These are phyloP conservation scores for Panagrolaimus sp. DNA, from an alignment of 1,140 invertebrate species.

Conservation along the genomic window DNA sequence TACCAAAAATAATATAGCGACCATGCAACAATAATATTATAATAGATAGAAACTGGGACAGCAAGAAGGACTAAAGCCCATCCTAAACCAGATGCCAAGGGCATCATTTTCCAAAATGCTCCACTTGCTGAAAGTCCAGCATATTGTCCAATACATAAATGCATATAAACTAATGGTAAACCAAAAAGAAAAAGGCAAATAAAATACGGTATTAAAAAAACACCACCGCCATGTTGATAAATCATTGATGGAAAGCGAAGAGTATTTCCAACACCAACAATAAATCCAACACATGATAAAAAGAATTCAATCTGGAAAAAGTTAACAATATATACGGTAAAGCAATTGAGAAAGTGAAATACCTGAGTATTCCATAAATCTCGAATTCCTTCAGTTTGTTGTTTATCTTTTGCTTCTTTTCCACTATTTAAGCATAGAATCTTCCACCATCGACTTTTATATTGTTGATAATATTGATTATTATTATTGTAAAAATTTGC, in stretches of 20 bases:
- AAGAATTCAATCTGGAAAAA: constrained; percentile 58
- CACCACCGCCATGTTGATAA: constrained; percentile 50
- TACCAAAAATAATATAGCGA: constrained; percentile 61
- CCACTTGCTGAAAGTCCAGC: constrained; percentile 50
- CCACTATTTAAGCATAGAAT: constrained; percentile 34
- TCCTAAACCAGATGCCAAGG: constrained; percentile 60
- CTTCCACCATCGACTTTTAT: constrained; percentile 31
- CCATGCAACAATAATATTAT: constrained; percentile 63
- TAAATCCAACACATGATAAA: constrained; percentile 57
- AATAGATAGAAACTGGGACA: constrained; percentile 62
- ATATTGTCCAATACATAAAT: constrained; percentile 54
- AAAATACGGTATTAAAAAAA: constrained; percentile 57
- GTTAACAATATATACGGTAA: not conserved
- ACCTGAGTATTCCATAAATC: constrained; percentile 54
- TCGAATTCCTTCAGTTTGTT: constrained; percentile 33
- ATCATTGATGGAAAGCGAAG: constrained; percentile 57
- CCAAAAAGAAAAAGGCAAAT: constrained; percentile 54
- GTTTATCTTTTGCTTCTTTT: constrained; percentile 30
- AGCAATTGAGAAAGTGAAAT: not conserved
- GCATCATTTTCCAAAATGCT: constrained; percentile 55
- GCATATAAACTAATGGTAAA: constrained; percentile 55
- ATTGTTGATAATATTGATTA: constrained; percentile 23
- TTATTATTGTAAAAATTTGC: not conserved
- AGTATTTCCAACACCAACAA: constrained; percentile 58
- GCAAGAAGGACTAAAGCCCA: constrained; percentile 62